Conservation (phyloP, 2,888 invertebrate species). For the Fissipunctia ypsillon region DNA sequence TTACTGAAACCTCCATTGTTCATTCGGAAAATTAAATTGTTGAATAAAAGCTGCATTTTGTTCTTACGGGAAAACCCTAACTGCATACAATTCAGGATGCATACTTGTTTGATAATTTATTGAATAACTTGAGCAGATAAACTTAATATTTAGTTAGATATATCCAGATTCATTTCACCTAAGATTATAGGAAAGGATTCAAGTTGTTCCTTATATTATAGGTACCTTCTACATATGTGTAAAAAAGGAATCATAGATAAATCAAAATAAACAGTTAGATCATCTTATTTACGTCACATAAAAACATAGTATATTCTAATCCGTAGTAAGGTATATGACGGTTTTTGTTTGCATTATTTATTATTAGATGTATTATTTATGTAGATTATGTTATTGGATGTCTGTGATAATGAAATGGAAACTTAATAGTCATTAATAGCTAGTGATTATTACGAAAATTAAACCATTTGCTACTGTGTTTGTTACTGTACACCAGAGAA, state of each 20-base stretch:
- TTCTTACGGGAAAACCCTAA: slow-evolving; percentile 33
- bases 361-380: too few relatives aligned
- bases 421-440: slow-evolving; percentile 14
- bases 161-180: slow-evolving; percentile 8
- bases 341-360: slow-evolving; percentile 42
- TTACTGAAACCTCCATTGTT: slow-evolving; percentile 32
- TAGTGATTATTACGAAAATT: slow-evolving; percentile 19
- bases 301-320: slow-evolving; percentile 14
- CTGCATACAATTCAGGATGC: background rate
- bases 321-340: slow-evolving; percentile 1
- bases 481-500: background rate
- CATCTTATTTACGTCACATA: slow-evolving; percentile 18
- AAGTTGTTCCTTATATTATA: background rate
- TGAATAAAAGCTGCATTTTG: slow-evolving; percentile 19
- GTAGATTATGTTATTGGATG: slow-evolving; percentile 35
- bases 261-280: slow-evolving; percentile 12
- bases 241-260: background rate
- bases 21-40: slow-evolving; percentile 25
- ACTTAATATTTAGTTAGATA: background rate
- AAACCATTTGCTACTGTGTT: background rate
- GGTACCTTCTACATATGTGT: background rate
- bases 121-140: background rate
- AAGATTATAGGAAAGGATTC: background rate
- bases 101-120: slow-evolving; percentile 15
- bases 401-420: slow-evolving; percentile 33